Conservation (phyloP, 2,888 invertebrate species). For the Plagiodera versicolora region DNA sequence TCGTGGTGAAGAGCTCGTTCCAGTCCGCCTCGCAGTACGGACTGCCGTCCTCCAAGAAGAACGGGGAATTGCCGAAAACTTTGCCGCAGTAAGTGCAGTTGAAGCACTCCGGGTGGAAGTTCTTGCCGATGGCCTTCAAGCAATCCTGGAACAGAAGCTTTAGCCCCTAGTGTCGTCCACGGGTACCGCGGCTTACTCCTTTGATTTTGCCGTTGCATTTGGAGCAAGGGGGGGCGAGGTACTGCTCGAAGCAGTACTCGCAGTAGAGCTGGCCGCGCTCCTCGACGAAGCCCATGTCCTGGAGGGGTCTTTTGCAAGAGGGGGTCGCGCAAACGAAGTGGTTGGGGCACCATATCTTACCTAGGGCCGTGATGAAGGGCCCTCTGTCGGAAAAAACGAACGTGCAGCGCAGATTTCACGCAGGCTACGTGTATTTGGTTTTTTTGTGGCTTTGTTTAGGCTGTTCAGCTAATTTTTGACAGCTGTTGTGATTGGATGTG, state of each 20-base stretch:
- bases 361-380: slow-evolving; percentile 95
- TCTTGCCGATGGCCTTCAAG: slow-evolving; percentile 95
- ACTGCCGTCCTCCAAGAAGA: slow-evolving; percentile 96
- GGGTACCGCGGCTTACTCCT: slow-evolving; percentile 80
- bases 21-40: slow-evolving; percentile 98
- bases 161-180: too few relatives aligned
- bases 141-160: slow-evolving; percentile 90
- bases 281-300: slow-evolving; percentile 98
- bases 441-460: too few relatives aligned
- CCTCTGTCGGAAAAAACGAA: slow-evolving; percentile 78
- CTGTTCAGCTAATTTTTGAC: too few relatives aligned
- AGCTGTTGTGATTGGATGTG: too few relatives aligned
- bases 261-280: slow-evolving; percentile 96
- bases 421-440: too few relatives aligned
- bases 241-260: slow-evolving; percentile 96
- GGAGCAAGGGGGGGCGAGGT: slow-evolving; percentile 92
- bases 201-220: slow-evolving; percentile 94
- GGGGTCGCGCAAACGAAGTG: slow-evolving; percentile 95
- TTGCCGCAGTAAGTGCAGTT: slow-evolving; percentile 93
- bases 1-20: slow-evolving; percentile 98
- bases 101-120: slow-evolving; percentile 98
- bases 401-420: too few relatives aligned
- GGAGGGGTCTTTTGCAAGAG: slow-evolving; percentile 84
- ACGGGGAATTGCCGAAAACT: slow-evolving; percentile 94
- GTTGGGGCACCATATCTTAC: slow-evolving; percentile 98